Percentiles rank a stretch among this genome's conserved stretches.
Evolutionary conservation across 2,888 invertebrate genomes (phyloP).

Genomic region (Prosapia bicincta): DNA sequence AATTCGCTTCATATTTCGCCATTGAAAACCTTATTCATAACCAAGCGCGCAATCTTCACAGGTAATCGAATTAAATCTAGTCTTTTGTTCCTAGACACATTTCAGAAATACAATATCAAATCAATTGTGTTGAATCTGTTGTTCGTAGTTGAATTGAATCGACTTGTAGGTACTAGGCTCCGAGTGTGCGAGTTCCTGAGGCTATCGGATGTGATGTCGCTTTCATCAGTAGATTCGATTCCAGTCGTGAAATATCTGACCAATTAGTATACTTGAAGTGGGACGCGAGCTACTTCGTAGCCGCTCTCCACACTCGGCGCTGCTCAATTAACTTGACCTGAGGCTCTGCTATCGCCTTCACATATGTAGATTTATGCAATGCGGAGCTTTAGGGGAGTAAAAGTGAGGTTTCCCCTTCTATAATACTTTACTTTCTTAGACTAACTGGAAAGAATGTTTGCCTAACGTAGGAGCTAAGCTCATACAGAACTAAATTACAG

Average conservation of each 20-base stretch:
- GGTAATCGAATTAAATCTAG: background rate
- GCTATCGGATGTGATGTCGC: background rate
- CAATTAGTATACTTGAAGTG: background rate
- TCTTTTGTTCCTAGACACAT: background rate
- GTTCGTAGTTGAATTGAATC: background rate
- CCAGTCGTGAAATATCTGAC: background rate
- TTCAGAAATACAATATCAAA: background rate
- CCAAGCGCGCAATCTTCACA: background rate
- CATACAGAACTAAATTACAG: too few relatives aligned
- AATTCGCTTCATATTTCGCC: background rate
- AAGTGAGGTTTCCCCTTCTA: background rate
- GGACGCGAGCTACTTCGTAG: background rate
- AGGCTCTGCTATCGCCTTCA: background rate
- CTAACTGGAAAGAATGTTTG: too few relatives aligned
- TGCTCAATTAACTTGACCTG: background rate
- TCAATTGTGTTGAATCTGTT: background rate
- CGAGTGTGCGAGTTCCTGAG: too few relatives aligned
- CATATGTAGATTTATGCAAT: background rate
- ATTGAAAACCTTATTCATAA: background rate
- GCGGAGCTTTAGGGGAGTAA: background rate
- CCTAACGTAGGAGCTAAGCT: too few relatives aligned
- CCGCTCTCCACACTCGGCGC: background rate
- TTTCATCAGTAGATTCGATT: background rate
- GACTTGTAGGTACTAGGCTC: too few relatives aligned
- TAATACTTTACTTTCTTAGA: background rate